Percentiles rank a stretch among this genome's conserved stretches.
phyloP scores from a whole-genome alignment of 2,797 vertebrate genomes.

The Phoebastria nigripes region DNA sequence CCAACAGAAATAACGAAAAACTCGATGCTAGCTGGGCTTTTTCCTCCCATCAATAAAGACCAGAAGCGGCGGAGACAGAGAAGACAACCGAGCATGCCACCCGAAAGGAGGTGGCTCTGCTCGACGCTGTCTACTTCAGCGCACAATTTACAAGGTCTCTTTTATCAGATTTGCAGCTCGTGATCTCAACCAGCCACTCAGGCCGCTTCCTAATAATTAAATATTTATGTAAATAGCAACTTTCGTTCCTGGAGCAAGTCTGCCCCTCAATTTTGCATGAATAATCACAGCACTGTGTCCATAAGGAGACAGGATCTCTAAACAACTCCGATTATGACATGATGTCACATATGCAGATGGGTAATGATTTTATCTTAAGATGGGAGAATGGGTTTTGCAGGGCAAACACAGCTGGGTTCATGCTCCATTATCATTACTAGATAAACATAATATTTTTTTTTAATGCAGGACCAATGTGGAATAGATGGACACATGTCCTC shows the following conservation, averaged over 20 bases:
- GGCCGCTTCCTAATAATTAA: constrained; percentile 8
- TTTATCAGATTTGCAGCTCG: background rate
- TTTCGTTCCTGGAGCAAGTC: background rate
- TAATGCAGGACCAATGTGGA: background rate
- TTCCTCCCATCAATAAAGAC: background rate
- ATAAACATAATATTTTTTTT: background rate
- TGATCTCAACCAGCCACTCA: background rate
- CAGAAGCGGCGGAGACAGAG: background rate
- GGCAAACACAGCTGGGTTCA: background rate
- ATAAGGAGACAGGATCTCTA: background rate
- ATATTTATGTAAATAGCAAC: constrained; percentile 5
- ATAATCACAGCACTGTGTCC: background rate
- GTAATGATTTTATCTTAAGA: background rate
- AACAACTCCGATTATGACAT: background rate
- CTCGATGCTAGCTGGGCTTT: fast-evolving
- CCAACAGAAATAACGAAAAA: background rate
- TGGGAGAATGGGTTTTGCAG: background rate
- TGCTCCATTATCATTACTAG: background rate
- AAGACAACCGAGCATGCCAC: background rate
- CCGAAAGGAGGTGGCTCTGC: background rate
- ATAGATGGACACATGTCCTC: fast-evolving
- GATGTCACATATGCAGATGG: constrained; percentile 39
- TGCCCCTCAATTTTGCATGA: background rate
- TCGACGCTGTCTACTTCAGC: background rate
- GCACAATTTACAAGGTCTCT: background rate